Percentiles rank a stretch among this genome's conserved stretches.
Conservation (phyloP, 2,113 vertebrate genomes). For the Coreoperca whiteheadi region DNA sequence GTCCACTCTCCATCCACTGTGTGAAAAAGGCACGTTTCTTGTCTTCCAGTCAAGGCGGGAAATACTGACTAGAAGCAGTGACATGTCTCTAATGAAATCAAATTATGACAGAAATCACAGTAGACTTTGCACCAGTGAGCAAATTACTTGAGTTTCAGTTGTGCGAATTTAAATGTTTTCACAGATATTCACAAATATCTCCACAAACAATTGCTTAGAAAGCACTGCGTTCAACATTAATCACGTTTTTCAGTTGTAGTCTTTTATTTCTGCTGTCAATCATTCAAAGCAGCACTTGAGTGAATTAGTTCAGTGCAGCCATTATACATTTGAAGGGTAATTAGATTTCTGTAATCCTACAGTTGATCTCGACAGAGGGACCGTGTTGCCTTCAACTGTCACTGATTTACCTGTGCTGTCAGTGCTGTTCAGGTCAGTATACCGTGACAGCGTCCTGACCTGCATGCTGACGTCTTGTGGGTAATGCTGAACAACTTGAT, state of each 20-base stretch:
- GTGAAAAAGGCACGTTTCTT: too few species aligned
- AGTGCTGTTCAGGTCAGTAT: neutral
- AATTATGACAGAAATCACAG: slow-evolving; percentile 3
- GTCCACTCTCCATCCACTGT: too few species aligned
- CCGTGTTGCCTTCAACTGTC: neutral
- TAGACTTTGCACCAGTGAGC: neutral
- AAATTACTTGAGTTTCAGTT: slow-evolving; percentile 5
- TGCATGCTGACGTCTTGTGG: neutral
- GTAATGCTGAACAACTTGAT: slow-evolving; percentile 28
- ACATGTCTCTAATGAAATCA: slow-evolving; percentile 18
- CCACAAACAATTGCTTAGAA: slow-evolving; percentile 12
- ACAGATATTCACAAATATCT: slow-evolving; percentile 12
- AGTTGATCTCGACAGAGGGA: slow-evolving; percentile 3
- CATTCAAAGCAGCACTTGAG: slow-evolving; percentile 7
- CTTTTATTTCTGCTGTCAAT: slow-evolving; percentile 27
- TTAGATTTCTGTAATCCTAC: slow-evolving; percentile 25
- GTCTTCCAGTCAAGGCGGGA: neutral
- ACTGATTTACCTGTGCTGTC: neutral
- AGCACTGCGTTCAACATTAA: neutral
- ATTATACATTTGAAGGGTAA: neutral
- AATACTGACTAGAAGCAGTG: neutral
- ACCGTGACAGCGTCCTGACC: neutral
- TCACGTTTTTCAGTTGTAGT: slow-evolving; percentile 8
- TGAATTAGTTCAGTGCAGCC: slow-evolving; percentile 13
- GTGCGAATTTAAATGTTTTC: slow-evolving; percentile 22